Evolutionary conservation across 2,797 vertebrate species (phyloP).

Genomic region (Galaxias olidus): DNA sequence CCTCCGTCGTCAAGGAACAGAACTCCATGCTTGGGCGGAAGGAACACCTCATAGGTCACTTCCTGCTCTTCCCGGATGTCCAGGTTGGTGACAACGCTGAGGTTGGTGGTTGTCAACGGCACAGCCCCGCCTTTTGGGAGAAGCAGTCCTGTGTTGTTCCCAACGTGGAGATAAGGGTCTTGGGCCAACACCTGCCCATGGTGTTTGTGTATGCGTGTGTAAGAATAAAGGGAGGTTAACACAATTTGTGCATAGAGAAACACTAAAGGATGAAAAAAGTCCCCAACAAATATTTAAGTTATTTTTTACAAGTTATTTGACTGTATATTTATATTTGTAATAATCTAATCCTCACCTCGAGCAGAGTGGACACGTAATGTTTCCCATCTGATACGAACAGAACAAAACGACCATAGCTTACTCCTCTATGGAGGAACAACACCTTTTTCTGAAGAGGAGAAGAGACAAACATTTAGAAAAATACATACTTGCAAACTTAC

Average conservation of each 20-base stretch:
- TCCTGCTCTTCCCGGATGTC: constrained; percentile 82
- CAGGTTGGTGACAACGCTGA: constrained; percentile 85
- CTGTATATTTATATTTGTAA: not conserved
- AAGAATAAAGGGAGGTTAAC: not conserved
- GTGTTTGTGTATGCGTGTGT: not conserved
- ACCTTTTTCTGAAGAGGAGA: constrained; percentile 69
- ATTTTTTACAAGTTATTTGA: too few relatives aligned
- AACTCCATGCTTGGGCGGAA: constrained; percentile 77
- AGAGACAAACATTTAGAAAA: constrained; percentile 1
- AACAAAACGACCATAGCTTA: constrained; percentile 83
- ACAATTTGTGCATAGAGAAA: not conserved
- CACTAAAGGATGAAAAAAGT: not conserved
- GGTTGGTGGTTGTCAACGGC: constrained; percentile 73
- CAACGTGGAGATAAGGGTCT: constrained; percentile 79
- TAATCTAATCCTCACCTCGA: constrained; percentile 75
- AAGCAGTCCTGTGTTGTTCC: constrained; percentile 84
- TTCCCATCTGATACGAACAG: constrained; percentile 89
- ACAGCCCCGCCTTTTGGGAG: constrained; percentile 77
- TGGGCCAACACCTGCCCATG: constrained; percentile 82
- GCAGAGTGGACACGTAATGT: constrained; percentile 81
- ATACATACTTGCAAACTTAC: not conserved
- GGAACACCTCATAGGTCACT: constrained; percentile 75
- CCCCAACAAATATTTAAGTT: too few relatives aligned
- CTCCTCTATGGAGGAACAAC: constrained; percentile 82
- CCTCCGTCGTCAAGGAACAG: constrained; percentile 71